phyloP scores from a whole-genome alignment of 1,140 invertebrate genomes.

The Sycophaga agraensis region DNA sequence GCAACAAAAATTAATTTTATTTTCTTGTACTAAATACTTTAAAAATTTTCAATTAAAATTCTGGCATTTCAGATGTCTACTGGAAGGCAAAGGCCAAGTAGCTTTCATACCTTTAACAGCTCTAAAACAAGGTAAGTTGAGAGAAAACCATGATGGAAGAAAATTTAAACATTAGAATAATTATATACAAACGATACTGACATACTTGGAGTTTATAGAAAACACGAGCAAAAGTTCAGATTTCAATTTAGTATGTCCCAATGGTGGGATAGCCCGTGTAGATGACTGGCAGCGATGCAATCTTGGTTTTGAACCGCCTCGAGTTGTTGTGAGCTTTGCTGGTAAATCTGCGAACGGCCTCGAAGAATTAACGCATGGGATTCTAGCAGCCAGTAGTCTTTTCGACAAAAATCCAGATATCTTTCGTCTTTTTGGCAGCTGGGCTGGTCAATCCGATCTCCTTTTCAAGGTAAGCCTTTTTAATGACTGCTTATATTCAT shows the following conservation, averaged over 20 bases:
- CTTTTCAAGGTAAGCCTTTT: conserved; percentile 60
- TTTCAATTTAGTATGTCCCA: conserved; percentile 69
- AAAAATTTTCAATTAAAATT: too few species aligned
- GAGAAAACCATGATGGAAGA: too few species aligned
- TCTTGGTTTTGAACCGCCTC: conserved; percentile 65
- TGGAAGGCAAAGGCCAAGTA: conserved; percentile 64
- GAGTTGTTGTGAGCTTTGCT: conserved; percentile 57
- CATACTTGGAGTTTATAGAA: conserved; percentile 5
- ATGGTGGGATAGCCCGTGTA: conserved; percentile 58
- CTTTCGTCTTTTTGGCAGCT: conserved; percentile 58
- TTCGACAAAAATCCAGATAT: conserved; percentile 55
- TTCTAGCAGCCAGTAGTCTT: conserved; percentile 49
- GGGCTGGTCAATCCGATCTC: conserved; percentile 54
- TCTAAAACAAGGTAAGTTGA: conserved; percentile 36
- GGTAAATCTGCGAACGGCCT: conserved; percentile 48
- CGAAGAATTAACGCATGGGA: conserved; percentile 57
- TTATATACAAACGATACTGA: too few species aligned
- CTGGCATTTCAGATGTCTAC: conserved; percentile 65
- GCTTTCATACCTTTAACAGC: conserved; percentile 60
- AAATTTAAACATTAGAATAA: too few species aligned
- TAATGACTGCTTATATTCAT: background rate
- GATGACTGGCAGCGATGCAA: conserved; percentile 64
- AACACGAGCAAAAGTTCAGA: conserved; percentile 58
- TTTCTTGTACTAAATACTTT: too few species aligned
- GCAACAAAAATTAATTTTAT: too few species aligned